Conservation (phyloP, 2,113 vertebrate species). For the Cephalopterus ornatus region DNA sequence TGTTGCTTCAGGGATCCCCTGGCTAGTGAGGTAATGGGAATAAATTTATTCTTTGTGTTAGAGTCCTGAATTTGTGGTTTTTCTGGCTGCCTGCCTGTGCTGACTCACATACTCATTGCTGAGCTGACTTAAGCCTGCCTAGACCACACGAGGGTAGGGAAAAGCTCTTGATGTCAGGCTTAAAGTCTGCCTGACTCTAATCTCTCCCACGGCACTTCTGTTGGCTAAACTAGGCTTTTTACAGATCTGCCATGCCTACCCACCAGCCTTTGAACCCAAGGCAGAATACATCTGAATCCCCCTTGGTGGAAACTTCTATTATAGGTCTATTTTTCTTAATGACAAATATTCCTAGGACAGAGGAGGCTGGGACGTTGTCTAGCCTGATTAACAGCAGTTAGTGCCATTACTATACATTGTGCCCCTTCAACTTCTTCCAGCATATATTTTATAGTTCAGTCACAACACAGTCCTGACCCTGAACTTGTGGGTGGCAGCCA, state of each 20-base stretch:
- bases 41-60: neutral
- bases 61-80: neutral
- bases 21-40: neutral
- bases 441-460: neutral
- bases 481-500: neutral
- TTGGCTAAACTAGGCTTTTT: neutral
- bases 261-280: neutral
- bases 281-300: neutral
- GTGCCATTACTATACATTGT: neutral
- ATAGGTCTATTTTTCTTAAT: neutral
- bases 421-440: neutral
- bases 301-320: neutral
- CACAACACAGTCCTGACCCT: neutral
- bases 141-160: accelerated
- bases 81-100: neutral
- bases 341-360: neutral
- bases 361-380: neutral
- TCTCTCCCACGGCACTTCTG: neutral
- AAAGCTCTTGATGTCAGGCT: neutral
- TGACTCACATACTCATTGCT: neutral
- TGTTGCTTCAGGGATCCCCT: neutral
- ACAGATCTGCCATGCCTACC: neutral
- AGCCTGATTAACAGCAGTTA: neutral
- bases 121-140: neutral
- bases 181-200: neutral